Evolutionary conservation across 92 coral and sea anemone genomes (phyloP).

Genomic region (Epizoanthus scotinus): DNA sequence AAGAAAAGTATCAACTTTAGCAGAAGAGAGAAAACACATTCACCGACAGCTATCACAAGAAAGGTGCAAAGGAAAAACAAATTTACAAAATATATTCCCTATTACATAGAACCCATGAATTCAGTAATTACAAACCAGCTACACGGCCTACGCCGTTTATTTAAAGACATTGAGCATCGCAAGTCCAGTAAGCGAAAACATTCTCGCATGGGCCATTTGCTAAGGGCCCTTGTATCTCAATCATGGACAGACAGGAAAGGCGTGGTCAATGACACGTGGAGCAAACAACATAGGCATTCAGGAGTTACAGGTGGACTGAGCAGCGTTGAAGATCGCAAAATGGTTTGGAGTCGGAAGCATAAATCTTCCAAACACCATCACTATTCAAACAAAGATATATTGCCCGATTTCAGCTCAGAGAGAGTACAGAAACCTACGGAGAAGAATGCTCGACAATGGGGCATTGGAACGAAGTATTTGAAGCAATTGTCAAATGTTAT

Average conservation of each 20-base stretch:
- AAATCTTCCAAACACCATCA: background rate
- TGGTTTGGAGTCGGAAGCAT: background rate
- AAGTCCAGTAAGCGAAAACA: background rate
- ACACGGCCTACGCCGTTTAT: background rate
- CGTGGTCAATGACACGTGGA: too few relatives aligned
- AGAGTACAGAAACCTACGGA: background rate
- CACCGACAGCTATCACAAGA: background rate
- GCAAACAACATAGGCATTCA: background rate
- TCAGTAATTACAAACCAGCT: slow-evolving; percentile 1
- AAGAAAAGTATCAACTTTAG: background rate
- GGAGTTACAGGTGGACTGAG: background rate
- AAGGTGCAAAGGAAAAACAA: background rate
- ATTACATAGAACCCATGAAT: background rate
- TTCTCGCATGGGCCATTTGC: background rate
- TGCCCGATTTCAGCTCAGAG: background rate
- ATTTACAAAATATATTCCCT: background rate
- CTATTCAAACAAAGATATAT: background rate
- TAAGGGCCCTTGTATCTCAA: background rate
- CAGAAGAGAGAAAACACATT: background rate
- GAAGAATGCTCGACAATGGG: background rate
- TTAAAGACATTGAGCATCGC: background rate
- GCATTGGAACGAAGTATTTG: background rate
- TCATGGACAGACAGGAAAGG: background rate
- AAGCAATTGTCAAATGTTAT: background rate
- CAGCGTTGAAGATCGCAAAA: background rate